A percentile compares a stretch with the other conserved stretches of the same genome.
Evolutionary conservation across 1,140 invertebrate species (phyloP).

Genomic region (Mesaphorura yosii): DNA sequence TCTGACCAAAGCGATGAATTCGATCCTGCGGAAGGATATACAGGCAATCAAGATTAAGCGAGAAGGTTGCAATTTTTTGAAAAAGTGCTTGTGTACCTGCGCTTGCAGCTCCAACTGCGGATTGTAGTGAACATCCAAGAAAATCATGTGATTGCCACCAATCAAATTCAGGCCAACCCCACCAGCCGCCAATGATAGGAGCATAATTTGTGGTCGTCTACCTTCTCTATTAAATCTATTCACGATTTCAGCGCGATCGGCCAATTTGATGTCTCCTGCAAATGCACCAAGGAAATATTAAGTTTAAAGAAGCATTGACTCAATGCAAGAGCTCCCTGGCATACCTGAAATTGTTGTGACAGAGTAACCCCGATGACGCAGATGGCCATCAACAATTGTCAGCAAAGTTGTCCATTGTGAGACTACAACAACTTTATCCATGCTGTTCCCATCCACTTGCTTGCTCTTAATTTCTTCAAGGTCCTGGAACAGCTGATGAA

Average conservation of each 20-base stretch:
- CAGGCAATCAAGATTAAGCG: too few relatives aligned
- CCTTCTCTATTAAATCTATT: slow-evolving; percentile 20
- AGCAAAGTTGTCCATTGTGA: slow-evolving; percentile 76
- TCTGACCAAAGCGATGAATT: slow-evolving; percentile 80
- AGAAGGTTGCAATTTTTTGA: too few relatives aligned
- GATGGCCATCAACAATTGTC: slow-evolving; percentile 49
- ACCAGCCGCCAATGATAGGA: slow-evolving; percentile 76
- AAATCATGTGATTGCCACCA: slow-evolving; percentile 76
- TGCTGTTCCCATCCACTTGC: slow-evolving; percentile 8
- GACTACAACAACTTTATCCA: slow-evolving; percentile 67
- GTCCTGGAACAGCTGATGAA: slow-evolving; percentile 45
- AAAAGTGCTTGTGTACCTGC: too few relatives aligned
- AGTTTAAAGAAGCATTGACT: too few relatives aligned
- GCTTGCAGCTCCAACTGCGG: slow-evolving; percentile 84
- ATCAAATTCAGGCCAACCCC: slow-evolving; percentile 82
- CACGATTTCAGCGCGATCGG: slow-evolving; percentile 10
- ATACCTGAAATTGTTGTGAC: background rate
- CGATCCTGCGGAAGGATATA: too few relatives aligned
- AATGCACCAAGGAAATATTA: background rate
- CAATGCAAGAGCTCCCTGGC: too few relatives aligned
- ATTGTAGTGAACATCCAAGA: slow-evolving; percentile 89
- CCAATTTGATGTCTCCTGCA: slow-evolving; percentile 26
- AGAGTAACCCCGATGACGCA: slow-evolving; percentile 42
- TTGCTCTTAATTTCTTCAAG: slow-evolving; percentile 42
- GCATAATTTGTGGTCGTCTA: slow-evolving; percentile 45